Evolutionary conservation across 2,113 vertebrate species (phyloP), one percentile per base, ranked within the genome.

Genomic region (Mesocricetus auratus): DNA sequence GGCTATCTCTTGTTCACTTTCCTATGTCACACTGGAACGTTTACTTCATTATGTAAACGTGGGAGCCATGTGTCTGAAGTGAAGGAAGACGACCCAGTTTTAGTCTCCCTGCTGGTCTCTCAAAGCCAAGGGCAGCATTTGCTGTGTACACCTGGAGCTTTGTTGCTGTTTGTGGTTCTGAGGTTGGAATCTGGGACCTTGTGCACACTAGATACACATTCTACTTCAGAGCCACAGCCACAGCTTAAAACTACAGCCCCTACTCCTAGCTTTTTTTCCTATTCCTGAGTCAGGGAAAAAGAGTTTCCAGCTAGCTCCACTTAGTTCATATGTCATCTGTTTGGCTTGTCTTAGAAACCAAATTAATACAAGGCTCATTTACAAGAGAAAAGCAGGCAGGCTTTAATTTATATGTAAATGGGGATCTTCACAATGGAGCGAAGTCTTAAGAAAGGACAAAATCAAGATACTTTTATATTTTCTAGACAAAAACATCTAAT

Each of bases 1-100:
- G n/a, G 13, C 73, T 95, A 26, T 66, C 87, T 81, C 11, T 60
- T 75, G 71, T 93, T 94, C 16, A 56, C 36, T 89, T 91, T 83
- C 93, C 42, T 95, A 53, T 93, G 17, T 75, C 17, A 47, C 13
- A n/a, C 86, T 89, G 60, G 69, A 83, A 74, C 45, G 68, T 29
- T 68, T 91, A 26, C 66, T 60, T 92, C 58, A 71, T 69, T 15
- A 15, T 66, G 22, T 89, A 77, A 87, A 50, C 11, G 1, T 24
- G 0, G 0, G n/a, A 77, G 11, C 42, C 77, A 9, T 42, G 24
- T 64, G 68, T 89, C 82, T 64, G 26, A 58, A 24, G 78, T 6
- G 6, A 89, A 71, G 24, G n/a, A 89, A 68, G 7, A 0, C 10
- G n/a, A 50, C 19, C 33, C 21, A 66, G 26, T 36, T 60, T 88